Evolutionary conservation across 2,888 invertebrate genomes (phyloP).

Genomic region (Sialis fuliginosa): DNA sequence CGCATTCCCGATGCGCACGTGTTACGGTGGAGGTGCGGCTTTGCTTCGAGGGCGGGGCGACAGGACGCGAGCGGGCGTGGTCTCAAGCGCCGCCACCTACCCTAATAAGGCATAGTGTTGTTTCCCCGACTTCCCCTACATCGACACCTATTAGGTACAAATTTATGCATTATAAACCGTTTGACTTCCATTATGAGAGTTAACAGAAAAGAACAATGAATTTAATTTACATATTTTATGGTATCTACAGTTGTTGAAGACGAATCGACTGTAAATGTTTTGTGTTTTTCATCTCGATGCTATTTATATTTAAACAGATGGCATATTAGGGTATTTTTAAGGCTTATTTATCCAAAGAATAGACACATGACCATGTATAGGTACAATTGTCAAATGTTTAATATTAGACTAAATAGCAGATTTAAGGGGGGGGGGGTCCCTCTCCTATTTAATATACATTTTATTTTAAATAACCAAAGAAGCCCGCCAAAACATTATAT

Average conservation of each 20-base stretch:
- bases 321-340: too few relatives aligned
- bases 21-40: constrained; percentile 2
- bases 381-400: neutral
- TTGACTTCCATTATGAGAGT: constrained; percentile 16
- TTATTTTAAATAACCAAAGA: too few relatives aligned
- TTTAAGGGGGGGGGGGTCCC: too few relatives aligned
- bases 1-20: neutral
- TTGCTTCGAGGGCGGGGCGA: neutral
- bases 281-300: neutral
- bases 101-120: neutral
- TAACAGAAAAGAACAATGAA: constrained; percentile 12
- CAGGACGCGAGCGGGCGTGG: neutral
- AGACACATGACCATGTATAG: neutral
- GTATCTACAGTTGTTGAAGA: neutral
- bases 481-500: too few relatives aligned
- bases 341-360: too few relatives aligned
- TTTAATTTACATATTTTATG: constrained; percentile 14
- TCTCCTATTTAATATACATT: too few relatives aligned
- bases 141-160: constrained; percentile 15
- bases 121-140: constrained; percentile 8
- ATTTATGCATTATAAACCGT: constrained; percentile 17
- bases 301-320: too few relatives aligned
- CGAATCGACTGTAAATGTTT: constrained; percentile 1
- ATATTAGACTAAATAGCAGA: too few relatives aligned
- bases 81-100: neutral